Percentiles rank a stretch among this genome's conserved stretches.
Conservation (phyloP, 2,888 invertebrate genomes). For the Amblyteles armatorius region DNA sequence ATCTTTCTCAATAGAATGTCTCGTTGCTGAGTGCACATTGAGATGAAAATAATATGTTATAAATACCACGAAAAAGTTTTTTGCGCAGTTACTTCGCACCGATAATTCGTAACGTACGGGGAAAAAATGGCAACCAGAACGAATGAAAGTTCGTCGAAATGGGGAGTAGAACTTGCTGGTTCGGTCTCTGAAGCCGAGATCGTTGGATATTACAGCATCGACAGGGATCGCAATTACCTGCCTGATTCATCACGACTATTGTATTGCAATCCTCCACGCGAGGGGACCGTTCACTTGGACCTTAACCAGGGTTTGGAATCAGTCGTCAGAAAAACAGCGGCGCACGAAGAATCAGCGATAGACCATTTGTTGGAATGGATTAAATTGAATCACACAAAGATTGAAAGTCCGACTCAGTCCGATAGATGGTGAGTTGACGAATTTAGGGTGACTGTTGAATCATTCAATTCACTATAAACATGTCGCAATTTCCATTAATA, state of each 20-base stretch:
- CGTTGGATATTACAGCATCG: constrained; percentile 86
- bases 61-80: neutral
- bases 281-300: constrained; percentile 83
- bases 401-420: constrained; percentile 18
- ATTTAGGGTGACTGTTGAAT: neutral
- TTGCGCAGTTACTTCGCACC: neutral
- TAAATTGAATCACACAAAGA: constrained; percentile 74
- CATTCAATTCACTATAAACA: neutral
- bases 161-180: neutral
- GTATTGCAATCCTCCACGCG: constrained; percentile 83
- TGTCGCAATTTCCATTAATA: neutral
- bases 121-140: neutral
- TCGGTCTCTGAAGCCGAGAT: constrained; percentile 84
- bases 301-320: constrained; percentile 84
- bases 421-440: constrained; percentile 63
- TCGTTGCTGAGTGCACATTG: too few species aligned
- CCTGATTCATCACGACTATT: constrained; percentile 84
- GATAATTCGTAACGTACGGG: neutral
- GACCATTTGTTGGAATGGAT: constrained; percentile 87
- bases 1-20: too few species aligned
- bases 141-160: neutral
- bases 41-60: neutral
- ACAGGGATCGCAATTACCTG: constrained; percentile 80
- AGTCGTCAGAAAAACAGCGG: constrained; percentile 78
- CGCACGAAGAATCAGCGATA: constrained; percentile 84